Percentiles rank a stretch among this genome's conserved stretches.
These are phyloP conservation scores for Formicarius rufipectus DNA, from an alignment of 2,113 vertebrate genomes.

Conservation along the genomic window DNA sequence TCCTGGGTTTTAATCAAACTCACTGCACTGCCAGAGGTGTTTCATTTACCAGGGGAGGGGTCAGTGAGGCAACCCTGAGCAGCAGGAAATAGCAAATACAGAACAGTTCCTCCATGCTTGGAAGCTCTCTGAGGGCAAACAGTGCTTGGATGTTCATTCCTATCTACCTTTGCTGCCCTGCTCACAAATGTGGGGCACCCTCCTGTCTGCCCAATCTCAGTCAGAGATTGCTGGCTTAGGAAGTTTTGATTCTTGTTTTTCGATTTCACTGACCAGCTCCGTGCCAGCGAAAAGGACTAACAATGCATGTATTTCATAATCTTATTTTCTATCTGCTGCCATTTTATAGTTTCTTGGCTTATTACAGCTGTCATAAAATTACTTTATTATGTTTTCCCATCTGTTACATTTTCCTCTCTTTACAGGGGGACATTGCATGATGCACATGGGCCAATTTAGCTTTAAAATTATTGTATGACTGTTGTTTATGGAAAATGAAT, in stretches of 20 bases:
- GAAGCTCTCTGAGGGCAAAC: not conserved
- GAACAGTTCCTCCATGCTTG: conserved; percentile 16
- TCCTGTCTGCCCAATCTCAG: not conserved
- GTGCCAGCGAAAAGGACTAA: conserved; percentile 12
- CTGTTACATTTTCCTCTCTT: conserved; percentile 32
- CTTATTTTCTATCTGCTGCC: conserved; percentile 17
- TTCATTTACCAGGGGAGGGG: conserved; percentile 65
- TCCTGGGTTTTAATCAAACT: conserved; percentile 64
- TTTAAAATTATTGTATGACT: not conserved
- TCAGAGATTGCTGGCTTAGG: not conserved
- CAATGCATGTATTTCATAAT: not conserved
- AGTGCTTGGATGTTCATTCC: not conserved
- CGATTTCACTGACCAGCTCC: not conserved
- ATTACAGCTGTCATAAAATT: conserved; percentile 22
- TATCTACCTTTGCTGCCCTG: not conserved
- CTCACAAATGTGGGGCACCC: not conserved
- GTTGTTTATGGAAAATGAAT: not conserved
- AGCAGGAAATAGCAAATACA: conserved; percentile 58
- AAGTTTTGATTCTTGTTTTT: not conserved
- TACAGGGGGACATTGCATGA: not conserved
- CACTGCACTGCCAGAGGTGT: conserved; percentile 59
- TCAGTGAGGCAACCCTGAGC: conserved; percentile 22
- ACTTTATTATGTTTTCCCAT: conserved; percentile 50
- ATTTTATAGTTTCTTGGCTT: conserved; percentile 54
- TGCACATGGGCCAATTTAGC: not conserved